Evolutionary conservation across 2,797 vertebrate genomes (phyloP).

Genomic region (Parambassis ranga): DNA sequence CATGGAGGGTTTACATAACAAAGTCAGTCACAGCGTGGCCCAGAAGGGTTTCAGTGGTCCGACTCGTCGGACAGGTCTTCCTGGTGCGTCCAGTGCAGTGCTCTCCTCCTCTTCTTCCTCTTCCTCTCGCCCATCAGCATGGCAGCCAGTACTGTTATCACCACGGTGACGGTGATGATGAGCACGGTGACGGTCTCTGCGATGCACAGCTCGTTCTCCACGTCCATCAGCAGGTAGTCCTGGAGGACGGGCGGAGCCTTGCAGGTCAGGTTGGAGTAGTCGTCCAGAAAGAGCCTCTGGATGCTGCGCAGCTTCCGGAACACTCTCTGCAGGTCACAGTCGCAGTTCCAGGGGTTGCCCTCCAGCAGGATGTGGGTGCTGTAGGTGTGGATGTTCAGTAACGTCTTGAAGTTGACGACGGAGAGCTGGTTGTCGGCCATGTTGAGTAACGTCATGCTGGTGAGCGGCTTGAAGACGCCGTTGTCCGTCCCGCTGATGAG

Average conservation of each 20-base stretch:
- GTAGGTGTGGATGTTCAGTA: slow-evolving; percentile 80
- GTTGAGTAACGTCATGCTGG: slow-evolving; percentile 77
- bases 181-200: slow-evolving; percentile 86
- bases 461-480: slow-evolving; percentile 75
- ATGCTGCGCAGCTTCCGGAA: slow-evolving; percentile 82
- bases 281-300: slow-evolving; percentile 80
- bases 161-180: slow-evolving; percentile 82
- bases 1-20: too few species aligned
- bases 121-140: slow-evolving; percentile 84
- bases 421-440: slow-evolving; percentile 75
- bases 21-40: too few species aligned
- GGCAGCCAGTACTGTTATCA: slow-evolving; percentile 82
- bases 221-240: slow-evolving; percentile 64
- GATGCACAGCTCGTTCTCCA: slow-evolving; percentile 81
- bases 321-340: slow-evolving; percentile 85
- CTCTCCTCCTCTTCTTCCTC: slow-evolving; percentile 76
- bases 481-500: slow-evolving; percentile 66
- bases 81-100: slow-evolving; percentile 81
- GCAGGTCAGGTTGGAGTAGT: slow-evolving; percentile 81
- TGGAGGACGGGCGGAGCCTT: slow-evolving; percentile 60
- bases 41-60: slow-evolving; percentile 54
- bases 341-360: slow-evolving; percentile 83
- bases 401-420: slow-evolving; percentile 78
- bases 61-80: slow-evolving; percentile 74
- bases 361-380: slow-evolving; percentile 82